phyloP scores from a whole-genome alignment of 2,797 vertebrate species.

The Arrhamphus sclerolepis region DNA sequence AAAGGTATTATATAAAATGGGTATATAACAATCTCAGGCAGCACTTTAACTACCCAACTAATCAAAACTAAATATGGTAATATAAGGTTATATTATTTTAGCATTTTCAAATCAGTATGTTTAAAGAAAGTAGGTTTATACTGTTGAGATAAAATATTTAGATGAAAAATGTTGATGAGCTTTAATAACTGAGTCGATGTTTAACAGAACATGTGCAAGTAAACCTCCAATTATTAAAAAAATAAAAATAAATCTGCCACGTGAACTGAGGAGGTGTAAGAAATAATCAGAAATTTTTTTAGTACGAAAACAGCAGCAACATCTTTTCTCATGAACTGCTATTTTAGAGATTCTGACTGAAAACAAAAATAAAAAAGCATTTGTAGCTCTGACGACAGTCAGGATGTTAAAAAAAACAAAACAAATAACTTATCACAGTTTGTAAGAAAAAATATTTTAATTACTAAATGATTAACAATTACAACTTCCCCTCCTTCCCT shows the following conservation, averaged over 20 bases:
- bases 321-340: constrained; percentile 48
- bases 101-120: too few species aligned
- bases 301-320: too few species aligned
- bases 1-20: constrained; percentile 57
- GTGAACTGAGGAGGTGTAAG: constrained; percentile 19
- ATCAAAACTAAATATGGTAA: constrained; percentile 48
- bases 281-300: too few species aligned
- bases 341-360: too few species aligned
- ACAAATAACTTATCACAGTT: too few species aligned
- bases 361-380: constrained; percentile 12
- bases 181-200: constrained; percentile 20
- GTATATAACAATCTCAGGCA: constrained; percentile 29
- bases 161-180: neutral
- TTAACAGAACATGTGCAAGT: constrained; percentile 48
- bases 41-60: constrained; percentile 35
- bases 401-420: too few species aligned
- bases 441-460: too few species aligned
- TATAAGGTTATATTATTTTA: neutral
- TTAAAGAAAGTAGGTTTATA: too few species aligned
- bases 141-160: too few species aligned
- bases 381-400: too few species aligned
- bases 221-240: constrained; percentile 5
- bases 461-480: too few species aligned
- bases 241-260: constrained; percentile 12
- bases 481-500: too few species aligned